Base-by-base conservation (phyloP, 2,797 vertebrate species). In the Anomalospiza imberbis region DNA sequence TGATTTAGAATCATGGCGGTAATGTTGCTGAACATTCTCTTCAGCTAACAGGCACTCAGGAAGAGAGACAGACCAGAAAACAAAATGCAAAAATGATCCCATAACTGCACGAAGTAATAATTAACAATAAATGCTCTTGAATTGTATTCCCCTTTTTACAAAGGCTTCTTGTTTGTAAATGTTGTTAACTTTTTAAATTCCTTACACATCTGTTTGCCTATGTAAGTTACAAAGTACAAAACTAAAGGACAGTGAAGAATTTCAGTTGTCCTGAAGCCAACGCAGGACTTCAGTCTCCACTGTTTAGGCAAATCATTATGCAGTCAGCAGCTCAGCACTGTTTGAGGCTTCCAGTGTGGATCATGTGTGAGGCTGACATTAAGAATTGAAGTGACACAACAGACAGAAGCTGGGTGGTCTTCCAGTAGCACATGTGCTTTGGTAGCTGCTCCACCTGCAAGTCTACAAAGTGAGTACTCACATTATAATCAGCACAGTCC, bases 31-130 rank as follows among this genome's bases (percentile, higher is more conserved):
- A 85, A 72, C n/a, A 17, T 76, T 93, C 50, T 82, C 20, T 75
- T 63, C 62, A 72, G 47, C 28, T 54, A 93, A 36, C 7, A 71
- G 48, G 47, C 42, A 93, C 86, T 86, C 68, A 73, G 65, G 51
- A 74, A 32, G 58, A 89, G 34, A 86, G 54, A 28, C 28, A 76
- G 40, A 91, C 29, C 58, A 72, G 42, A 91, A 95, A 91, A 81
- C n/a, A 26, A 80, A 88, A 75, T 9, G 26, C 18, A 5, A 40
- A 55, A 74, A 44, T n/a, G 40, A 68, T 81, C 68, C 51, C 44
- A 62, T 89, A 79, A 88, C 73, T 93, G 16, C 25, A 83, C 2
- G 63, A 71, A 71, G 45, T 88, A 91, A 95, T 94, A 75, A 92
- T 83, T 95, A 94, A 92, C 73, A 77, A 44, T 47, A 92, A 80